A percentile compares a stretch with the other conserved stretches of the same genome.
Evolutionary conservation across 1,140 invertebrate genomes (phyloP).

Genomic region (Lutraria rhynchaena): DNA sequence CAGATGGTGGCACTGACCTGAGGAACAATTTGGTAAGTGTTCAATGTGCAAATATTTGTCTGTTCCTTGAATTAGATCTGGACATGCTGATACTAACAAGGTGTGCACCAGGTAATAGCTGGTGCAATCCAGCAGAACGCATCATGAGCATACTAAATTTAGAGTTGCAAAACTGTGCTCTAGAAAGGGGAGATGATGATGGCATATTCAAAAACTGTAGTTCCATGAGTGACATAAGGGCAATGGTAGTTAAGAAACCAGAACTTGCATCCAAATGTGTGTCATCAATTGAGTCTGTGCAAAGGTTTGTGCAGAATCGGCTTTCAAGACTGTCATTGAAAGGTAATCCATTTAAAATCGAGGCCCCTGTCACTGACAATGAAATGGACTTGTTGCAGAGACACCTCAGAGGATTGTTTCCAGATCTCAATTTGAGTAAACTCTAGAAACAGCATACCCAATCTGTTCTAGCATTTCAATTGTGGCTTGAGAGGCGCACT

Average conservation of each 20-base stretch:
- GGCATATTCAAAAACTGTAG: constrained; percentile 24
- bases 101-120: too few species aligned
- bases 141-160: constrained; percentile 61
- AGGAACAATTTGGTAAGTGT: constrained; percentile 44
- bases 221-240: constrained; percentile 32
- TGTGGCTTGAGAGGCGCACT: constrained; percentile 17
- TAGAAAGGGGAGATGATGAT: constrained; percentile 43
- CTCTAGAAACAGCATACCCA: constrained; percentile 7
- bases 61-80: too few species aligned
- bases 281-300: constrained; percentile 41
- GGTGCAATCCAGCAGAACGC: constrained; percentile 58
- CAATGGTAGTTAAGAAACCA: constrained; percentile 16
- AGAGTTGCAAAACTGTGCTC: constrained; percentile 53
- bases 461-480: constrained; percentile 1
- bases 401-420: constrained; percentile 19
- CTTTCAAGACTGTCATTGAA: constrained; percentile 38
- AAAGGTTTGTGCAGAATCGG: constrained; percentile 9
- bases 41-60: too few species aligned
- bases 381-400: constrained; percentile 18
- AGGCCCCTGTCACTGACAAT: neutral
- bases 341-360: constrained; percentile 14
- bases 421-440: constrained; percentile 18
- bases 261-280: constrained; percentile 33
- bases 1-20: constrained; percentile 61
- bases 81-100: too few species aligned